These are phyloP conservation scores for Strigops habroptila DNA, from an alignment of 2,113 vertebrate genomes.

Conservation along the genomic window DNA sequence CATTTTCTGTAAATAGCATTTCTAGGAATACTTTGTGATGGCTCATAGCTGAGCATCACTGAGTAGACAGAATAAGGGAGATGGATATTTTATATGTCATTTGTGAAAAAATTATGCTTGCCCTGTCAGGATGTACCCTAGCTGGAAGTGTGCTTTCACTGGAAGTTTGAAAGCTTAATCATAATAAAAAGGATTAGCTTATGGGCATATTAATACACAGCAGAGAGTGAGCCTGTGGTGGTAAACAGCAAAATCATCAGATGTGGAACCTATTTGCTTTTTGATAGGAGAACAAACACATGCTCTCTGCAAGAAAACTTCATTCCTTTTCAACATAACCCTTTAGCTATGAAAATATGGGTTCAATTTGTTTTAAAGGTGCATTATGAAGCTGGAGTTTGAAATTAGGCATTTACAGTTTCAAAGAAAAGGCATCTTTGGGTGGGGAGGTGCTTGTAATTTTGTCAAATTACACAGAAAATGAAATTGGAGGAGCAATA, in stretches of 20 bases:
- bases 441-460: slow-evolving; percentile 29
- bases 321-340: not conserved
- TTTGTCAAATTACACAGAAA: slow-evolving; percentile 54
- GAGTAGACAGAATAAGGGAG: not conserved
- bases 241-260: not conserved
- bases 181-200: not conserved
- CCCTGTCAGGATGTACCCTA: not conserved
- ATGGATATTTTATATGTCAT: not conserved
- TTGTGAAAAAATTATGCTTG: not conserved
- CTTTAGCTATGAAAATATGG: not conserved
- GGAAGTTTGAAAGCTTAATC: not conserved
- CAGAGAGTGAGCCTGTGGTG: not conserved
- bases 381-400: not conserved
- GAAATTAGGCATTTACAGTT: slow-evolving; percentile 28
- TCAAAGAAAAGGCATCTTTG: not conserved
- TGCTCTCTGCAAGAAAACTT: not conserved
- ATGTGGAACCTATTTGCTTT: not conserved
- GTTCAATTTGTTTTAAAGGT: slow-evolving; percentile 30
- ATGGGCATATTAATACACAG: not conserved
- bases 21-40: not conserved
- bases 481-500: slow-evolving; percentile 50
- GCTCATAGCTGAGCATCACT: not conserved
- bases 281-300: not conserved
- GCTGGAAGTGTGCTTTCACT: too few species aligned
- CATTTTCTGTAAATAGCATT: not conserved